Conservation (phyloP, 2,888 invertebrate genomes). For the Cheilosia scutellata region DNA sequence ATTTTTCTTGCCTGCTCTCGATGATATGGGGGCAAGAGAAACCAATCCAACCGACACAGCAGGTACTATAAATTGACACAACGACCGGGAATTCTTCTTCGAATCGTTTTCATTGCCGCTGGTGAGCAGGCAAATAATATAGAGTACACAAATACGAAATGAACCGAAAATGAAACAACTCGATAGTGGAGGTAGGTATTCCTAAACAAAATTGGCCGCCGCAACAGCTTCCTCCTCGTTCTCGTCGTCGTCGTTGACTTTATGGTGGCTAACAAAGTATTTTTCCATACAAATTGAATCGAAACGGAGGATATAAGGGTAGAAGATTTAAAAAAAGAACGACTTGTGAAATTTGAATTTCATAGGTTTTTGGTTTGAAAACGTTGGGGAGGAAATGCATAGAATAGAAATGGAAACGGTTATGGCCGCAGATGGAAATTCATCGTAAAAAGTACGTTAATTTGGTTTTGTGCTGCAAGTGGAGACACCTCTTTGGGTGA, state of each 20-base stretch:
- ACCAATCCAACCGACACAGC: conserved; percentile 30
- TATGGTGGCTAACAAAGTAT: conserved; percentile 6
- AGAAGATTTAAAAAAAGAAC: conserved; percentile 9
- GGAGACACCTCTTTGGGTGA: background rate
- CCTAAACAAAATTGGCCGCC: conserved; percentile 23
- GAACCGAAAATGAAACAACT: conserved; percentile 62
- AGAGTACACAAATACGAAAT: conserved; percentile 50
- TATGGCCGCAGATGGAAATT: conserved; percentile 1
- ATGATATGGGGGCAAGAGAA: conserved; percentile 8
- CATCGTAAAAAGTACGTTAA: conserved; percentile 35
- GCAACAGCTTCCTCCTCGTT: background rate
- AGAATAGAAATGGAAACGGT: conserved; percentile 29
- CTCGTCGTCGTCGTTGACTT: background rate
- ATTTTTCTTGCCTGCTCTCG: background rate
- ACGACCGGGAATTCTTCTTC: conserved; percentile 40
- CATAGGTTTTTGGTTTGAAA: conserved; percentile 4
- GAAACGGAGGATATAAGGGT: conserved; percentile 28
- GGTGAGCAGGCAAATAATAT: conserved; percentile 22
- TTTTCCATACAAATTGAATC: conserved; percentile 23
- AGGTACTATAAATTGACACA: conserved; percentile 45
- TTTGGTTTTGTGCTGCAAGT: background rate
- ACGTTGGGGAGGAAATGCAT: conserved; percentile 30
- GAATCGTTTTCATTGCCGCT: background rate
- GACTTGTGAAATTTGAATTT: conserved; percentile 26
- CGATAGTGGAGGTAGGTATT: background rate